Percentiles rank a stretch among this genome's conserved stretches.
Conservation (phyloP, 2,888 invertebrate species). For the Campopleginae sp. region DNA sequence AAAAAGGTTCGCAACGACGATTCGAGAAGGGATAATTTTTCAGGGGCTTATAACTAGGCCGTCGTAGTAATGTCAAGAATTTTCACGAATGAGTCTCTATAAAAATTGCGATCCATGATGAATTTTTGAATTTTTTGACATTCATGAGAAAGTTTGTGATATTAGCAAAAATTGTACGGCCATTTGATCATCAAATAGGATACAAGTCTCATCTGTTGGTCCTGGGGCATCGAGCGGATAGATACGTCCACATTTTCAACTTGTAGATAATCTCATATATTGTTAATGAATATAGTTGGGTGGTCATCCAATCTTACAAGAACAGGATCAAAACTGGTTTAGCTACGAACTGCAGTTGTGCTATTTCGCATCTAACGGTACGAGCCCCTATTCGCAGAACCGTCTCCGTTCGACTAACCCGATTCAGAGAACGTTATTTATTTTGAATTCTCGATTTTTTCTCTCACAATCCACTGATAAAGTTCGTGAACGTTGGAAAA, state of each 20-base stretch:
- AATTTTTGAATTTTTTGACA: not conserved
- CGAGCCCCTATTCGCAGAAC: constrained; percentile 30
- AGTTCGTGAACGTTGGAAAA: constrained; percentile 14
- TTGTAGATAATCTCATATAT: not conserved
- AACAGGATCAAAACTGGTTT: constrained; percentile 52
- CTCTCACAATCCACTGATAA: constrained; percentile 24
- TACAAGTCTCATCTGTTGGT: not conserved
- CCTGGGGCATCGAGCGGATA: not conserved
- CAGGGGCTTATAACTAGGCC: not conserved
- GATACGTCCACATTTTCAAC: not conserved
- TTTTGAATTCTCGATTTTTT: constrained; percentile 12
- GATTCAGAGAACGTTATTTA: constrained; percentile 44
- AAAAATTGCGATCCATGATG: not conserved
- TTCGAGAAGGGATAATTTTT: not conserved
- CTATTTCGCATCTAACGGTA: constrained; percentile 45
- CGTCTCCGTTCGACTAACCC: constrained; percentile 45
- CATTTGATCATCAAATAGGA: not conserved
- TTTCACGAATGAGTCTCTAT: not conserved
- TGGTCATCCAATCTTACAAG: not conserved
- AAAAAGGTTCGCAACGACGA: not conserved
- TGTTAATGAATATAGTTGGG: not conserved
- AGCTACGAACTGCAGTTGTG: constrained; percentile 42
- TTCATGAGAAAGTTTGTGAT: constrained; percentile 9
- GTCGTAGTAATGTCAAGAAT: not conserved
- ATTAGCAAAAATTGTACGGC: not conserved